Evolutionary conservation across 23 tunicate genomes (phyloP), one percentile per base, ranked within the genome.

Genomic region (Halocynthia roretzi): DNA sequence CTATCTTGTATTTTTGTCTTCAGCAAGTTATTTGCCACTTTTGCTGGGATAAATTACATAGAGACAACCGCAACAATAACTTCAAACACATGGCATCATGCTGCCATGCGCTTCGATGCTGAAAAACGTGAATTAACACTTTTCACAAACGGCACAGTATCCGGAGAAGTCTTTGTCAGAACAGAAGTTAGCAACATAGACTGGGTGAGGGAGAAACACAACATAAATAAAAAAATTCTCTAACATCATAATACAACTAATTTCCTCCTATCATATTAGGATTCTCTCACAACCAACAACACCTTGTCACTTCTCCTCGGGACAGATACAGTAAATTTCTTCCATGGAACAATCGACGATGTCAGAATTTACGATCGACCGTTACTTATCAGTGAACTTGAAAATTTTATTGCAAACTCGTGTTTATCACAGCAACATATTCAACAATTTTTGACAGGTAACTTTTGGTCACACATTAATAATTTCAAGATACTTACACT

Each of bases 291-390:
- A 31, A 31, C 44, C 44, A 31, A 67, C 31, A 21, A 44, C 49
- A 21, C 71, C 11, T 44, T 67, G 19, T 0, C 22, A 10, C 14
- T 72, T 51, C 49, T 21, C 22, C 9, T 50, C 8, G 66, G 65
- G 21, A 53, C 49, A 49, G 77, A 72, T 72, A 61, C 50, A 7
- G 40, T 5, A 18, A 72, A 72, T 21, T 49, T 51, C 5, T 76
- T 15, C 40, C 52, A 60, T 18, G 80, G 80, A 40, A 40, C 44
- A 57, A 40, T 76, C 54, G 80, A 76, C 68, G 80, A 76, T 8
- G 48, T 76, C 10, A 50, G 80, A 31, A 56, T 76, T 18, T 76
- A 76, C 53, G 68, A 76, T 57, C 80, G 80, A 54, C 54, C 80
- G 12, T 57, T 76, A 56, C 17, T 10, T 5, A 68, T 58, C 6